Conservation (phyloP, 2,797 vertebrate genomes). For the Premnoplex brunnescens region DNA sequence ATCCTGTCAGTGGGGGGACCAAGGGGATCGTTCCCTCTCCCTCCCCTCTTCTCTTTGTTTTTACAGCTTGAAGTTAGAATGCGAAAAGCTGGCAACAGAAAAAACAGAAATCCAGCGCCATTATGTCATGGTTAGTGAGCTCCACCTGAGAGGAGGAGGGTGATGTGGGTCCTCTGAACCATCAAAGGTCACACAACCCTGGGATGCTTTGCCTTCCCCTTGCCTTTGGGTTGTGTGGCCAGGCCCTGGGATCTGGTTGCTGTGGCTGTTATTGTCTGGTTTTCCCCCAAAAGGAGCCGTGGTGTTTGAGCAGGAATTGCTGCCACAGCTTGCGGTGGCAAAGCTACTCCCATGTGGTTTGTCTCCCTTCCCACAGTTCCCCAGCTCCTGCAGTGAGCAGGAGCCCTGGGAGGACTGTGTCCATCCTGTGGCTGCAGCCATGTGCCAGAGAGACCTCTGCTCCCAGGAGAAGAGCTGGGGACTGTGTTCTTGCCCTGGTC, state of each 20-base stretch:
- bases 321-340: fast-evolving
- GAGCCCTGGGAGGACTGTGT: background rate
- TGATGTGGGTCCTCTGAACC: background rate
- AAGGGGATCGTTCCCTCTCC: background rate
- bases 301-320: background rate
- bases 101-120: conserved; percentile 95
- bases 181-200: background rate
- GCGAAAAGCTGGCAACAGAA: conserved; percentile 93
- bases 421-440: fast-evolving
- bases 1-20: background rate
- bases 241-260: background rate
- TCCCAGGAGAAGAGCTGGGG: background rate
- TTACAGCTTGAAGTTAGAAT: conserved; percentile 90
- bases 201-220: background rate
- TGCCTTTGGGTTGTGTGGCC: background rate
- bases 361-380: background rate
- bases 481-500: fast-evolving
- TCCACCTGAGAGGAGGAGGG: background rate
- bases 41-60: conserved; percentile 35
- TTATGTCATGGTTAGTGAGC: conserved; percentile 91
- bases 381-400: background rate
- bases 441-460: background rate
- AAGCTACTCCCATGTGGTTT: background rate
- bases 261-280: background rate
- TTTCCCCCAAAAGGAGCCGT: fast-evolving